phyloP scores from a whole-genome alignment of 1,140 invertebrate genomes.

The Drosophila truncata region DNA sequence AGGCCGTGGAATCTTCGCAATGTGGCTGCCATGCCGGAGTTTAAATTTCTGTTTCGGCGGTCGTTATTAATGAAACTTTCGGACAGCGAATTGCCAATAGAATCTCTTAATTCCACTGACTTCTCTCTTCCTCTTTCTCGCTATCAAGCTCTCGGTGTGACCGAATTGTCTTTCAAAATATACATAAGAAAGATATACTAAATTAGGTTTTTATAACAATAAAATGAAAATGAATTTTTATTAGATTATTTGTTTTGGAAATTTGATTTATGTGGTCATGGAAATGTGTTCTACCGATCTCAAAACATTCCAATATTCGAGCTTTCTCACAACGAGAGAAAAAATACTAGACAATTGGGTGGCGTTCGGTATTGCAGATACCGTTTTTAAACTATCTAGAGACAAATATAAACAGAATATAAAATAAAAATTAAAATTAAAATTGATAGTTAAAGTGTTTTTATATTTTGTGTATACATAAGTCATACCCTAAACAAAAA shows the following conservation, averaged over 20 bases:
- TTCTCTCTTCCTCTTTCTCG: constrained; percentile 20
- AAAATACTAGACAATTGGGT: too few relatives aligned
- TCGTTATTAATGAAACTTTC: constrained; percentile 77
- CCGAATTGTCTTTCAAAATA: neutral
- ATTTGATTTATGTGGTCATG: neutral
- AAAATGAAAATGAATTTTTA: neutral
- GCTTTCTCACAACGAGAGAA: too few relatives aligned
- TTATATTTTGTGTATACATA: too few relatives aligned
- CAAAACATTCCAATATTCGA: too few relatives aligned
- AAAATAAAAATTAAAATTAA: too few relatives aligned
- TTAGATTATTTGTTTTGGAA: neutral
- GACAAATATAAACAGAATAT: too few relatives aligned
- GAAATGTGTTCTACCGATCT: neutral
- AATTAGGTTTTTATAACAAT: neutral
- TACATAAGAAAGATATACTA: neutral
- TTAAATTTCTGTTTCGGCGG: constrained; percentile 69
- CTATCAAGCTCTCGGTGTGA: constrained; percentile 4
- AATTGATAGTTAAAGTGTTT: too few relatives aligned
- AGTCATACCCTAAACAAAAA: too few relatives aligned
- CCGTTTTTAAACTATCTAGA: too few relatives aligned
- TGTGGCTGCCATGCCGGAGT: constrained; percentile 90
- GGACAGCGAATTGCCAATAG: constrained; percentile 73
- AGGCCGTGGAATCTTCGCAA: constrained; percentile 93
- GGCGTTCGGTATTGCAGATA: too few relatives aligned
- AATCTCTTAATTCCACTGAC: constrained; percentile 74